These are phyloP conservation scores for Neodiprion lecontei DNA, from an alignment of 1,140 invertebrate species.

Conservation along the genomic window DNA sequence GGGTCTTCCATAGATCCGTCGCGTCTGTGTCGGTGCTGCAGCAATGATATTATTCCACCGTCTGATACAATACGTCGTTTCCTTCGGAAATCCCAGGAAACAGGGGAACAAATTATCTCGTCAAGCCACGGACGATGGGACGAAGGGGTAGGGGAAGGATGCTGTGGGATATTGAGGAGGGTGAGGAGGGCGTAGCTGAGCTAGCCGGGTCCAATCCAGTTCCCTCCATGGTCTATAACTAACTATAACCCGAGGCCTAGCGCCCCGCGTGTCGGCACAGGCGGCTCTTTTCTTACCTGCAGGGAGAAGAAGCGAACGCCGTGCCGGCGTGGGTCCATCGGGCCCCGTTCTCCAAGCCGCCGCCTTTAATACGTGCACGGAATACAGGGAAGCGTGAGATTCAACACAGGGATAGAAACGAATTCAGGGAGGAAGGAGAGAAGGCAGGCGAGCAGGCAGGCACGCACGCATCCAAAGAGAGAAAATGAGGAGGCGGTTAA, in stretches of 20 bases:
- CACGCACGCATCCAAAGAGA: constrained; percentile 19
- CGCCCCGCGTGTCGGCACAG: constrained; percentile 61
- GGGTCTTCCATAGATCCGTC: constrained; percentile 18
- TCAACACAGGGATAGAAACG: too few species aligned
- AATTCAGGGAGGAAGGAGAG: too few species aligned
- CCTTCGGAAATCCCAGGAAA: constrained; percentile 55
- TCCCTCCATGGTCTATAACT: constrained; percentile 40
- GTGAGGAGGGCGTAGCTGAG: constrained; percentile 14
- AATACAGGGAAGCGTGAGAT: background rate
- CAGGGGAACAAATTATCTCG: constrained; percentile 60
- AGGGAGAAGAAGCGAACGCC: constrained; percentile 22
- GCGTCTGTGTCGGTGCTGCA: constrained; percentile 33
- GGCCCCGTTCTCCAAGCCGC: background rate
- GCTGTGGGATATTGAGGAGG: constrained; percentile 19
- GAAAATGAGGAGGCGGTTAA: constrained; percentile 47
- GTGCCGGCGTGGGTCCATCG: background rate
- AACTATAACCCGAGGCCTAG: constrained; percentile 55
- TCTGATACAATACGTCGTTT: constrained; percentile 12
- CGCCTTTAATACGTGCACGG: too few species aligned
- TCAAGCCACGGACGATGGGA: constrained; percentile 45
- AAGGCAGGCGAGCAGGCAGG: constrained; percentile 10
- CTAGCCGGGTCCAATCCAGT: background rate
- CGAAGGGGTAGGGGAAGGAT: constrained; percentile 27
- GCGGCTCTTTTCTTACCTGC: constrained; percentile 63
- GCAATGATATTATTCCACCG: background rate